Percentiles rank a stretch among this genome's conserved stretches.
These are phyloP conservation scores for Ecliptopera silaceata DNA, from an alignment of 2,888 invertebrate genomes.

Conservation along the genomic window DNA sequence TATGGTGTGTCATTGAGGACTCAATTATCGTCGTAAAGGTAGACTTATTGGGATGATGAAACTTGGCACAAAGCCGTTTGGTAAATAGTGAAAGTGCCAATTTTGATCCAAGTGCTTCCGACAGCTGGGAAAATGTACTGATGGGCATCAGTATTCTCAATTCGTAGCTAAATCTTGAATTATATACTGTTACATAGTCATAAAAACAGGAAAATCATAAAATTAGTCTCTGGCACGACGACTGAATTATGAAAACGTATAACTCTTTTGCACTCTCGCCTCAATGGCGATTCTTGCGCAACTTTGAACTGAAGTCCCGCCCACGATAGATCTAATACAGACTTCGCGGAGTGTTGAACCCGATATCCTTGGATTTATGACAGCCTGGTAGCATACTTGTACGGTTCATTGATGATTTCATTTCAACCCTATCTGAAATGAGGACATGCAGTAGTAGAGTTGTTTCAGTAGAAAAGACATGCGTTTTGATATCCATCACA, in stretches of 20 bases:
- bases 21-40: slow-evolving; percentile 33
- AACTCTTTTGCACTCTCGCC: slow-evolving; percentile 31
- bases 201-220: slow-evolving; percentile 24
- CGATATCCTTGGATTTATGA: slow-evolving; percentile 36
- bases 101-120: slow-evolving; percentile 34
- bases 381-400: slow-evolving; percentile 34
- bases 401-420: slow-evolving; percentile 43
- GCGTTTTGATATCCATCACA: not conserved
- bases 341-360: slow-evolving; percentile 38
- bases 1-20: slow-evolving; percentile 37
- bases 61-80: slow-evolving; percentile 34
- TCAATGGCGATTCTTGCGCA: slow-evolving; percentile 35
- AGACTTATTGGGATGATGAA: slow-evolving; percentile 30
- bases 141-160: slow-evolving; percentile 16
- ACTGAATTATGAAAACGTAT: slow-evolving; percentile 32
- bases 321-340: slow-evolving; percentile 33
- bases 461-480: not conserved
- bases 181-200: slow-evolving; percentile 12
- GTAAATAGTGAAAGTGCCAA: slow-evolving; percentile 38
- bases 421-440: slow-evolving; percentile 39
- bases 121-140: slow-evolving; percentile 19
- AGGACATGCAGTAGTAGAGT: not conserved
- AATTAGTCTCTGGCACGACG: slow-evolving; percentile 21
- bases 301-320: slow-evolving; percentile 32
- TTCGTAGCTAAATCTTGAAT: slow-evolving; percentile 11